A percentile compares a stretch with the other conserved stretches of the same genome.
phyloP scores from a whole-genome alignment of 1,140 invertebrate species.

The Antheraea mylitta region DNA sequence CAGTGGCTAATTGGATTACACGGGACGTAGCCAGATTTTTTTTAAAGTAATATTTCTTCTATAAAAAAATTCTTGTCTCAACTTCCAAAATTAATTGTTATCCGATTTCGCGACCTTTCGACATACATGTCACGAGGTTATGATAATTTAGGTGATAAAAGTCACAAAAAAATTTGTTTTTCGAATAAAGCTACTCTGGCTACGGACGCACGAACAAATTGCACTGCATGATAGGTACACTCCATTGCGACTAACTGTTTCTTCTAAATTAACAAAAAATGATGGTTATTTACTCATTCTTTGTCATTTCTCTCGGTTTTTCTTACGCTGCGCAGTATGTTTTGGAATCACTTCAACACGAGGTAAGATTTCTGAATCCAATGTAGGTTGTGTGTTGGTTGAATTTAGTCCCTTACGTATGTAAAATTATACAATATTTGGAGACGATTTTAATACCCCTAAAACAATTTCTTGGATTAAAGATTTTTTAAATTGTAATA shows the following conservation, averaged over 20 bases:
- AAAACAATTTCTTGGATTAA: background rate
- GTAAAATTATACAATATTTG: conserved; percentile 24
- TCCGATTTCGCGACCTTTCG: background rate
- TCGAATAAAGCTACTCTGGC: background rate
- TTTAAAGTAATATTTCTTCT: background rate
- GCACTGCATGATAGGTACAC: conserved; percentile 59
- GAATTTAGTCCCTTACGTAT: conserved; percentile 17
- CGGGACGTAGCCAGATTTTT: conserved; percentile 11
- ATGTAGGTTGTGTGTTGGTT: conserved; percentile 51
- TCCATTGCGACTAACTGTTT: conserved; percentile 39
- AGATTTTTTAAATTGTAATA: no score
- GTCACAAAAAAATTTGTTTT: background rate
- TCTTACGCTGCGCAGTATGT: conserved; percentile 91
- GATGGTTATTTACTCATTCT: conserved; percentile 63
- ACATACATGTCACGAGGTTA: background rate
- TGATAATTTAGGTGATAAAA: background rate
- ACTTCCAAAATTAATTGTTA: no score
- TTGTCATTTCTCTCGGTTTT: conserved; percentile 74
- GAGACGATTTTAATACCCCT: background rate
- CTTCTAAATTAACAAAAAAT: conserved; percentile 51
- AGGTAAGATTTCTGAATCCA: conserved; percentile 87
- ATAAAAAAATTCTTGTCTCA: no score
- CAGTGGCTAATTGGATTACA: background rate
- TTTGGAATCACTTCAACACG: conserved; percentile 98
- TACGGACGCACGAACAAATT: conserved; percentile 22